Percentiles rank a stretch among this genome's conserved stretches.
phyloP scores from a whole-genome alignment of 2,113 vertebrate species.

The Chionomys nivalis region DNA sequence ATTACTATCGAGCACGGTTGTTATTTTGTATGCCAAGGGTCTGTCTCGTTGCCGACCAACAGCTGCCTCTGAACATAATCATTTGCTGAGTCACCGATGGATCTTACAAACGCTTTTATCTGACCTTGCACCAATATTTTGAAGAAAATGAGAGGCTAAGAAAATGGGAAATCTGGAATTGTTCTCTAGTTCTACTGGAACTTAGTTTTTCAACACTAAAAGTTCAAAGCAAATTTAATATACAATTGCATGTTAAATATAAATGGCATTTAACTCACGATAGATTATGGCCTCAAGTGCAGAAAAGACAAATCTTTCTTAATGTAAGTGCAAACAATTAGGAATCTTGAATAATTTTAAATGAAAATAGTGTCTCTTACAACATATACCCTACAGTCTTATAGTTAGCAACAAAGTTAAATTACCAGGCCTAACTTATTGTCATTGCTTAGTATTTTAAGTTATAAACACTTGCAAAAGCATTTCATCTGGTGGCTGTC shows the following conservation, averaged over 20 bases:
- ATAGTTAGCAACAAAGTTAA: slow-evolving; percentile 27
- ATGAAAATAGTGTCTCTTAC: neutral
- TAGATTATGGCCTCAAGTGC: slow-evolving; percentile 23
- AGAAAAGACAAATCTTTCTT: slow-evolving; percentile 46
- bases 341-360: slow-evolving; percentile 28
- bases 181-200: slow-evolving; percentile 30
- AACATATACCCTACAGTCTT: neutral
- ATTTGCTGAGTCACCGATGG: slow-evolving; percentile 15
- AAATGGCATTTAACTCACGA: neutral
- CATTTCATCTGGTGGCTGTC: neutral
- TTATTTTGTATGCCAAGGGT: neutral
- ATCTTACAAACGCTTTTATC: neutral
- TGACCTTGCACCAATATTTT: neutral
- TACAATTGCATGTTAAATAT: neutral
- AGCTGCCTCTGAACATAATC: neutral
- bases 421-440: neutral
- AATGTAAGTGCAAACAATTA: slow-evolving; percentile 20
- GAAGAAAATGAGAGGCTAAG: neutral
- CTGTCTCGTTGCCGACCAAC: neutral
- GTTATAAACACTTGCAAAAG: neutral
- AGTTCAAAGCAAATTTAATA: slow-evolving; percentile 56
- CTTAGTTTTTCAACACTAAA: slow-evolving; percentile 45
- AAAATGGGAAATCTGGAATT: slow-evolving; percentile 26
- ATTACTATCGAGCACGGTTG: neutral
- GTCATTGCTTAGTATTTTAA: slow-evolving; percentile 4